A percentile compares a stretch with the other conserved stretches of the same genome.
These are phyloP conservation scores for Lonchura striata DNA, from an alignment of 2,113 vertebrate species.

Conservation along the genomic window DNA sequence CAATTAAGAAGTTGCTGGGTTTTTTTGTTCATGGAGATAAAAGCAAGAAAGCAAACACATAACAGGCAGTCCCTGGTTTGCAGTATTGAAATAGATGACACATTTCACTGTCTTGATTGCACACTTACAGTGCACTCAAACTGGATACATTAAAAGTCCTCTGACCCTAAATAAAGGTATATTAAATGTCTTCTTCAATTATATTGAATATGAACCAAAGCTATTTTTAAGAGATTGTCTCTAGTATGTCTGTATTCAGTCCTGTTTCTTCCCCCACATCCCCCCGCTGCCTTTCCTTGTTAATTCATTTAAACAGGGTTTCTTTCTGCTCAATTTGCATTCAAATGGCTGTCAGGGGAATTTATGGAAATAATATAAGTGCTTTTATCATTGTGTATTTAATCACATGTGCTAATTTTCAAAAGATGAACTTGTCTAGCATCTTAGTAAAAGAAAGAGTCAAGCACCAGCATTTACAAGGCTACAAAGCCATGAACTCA, in stretches of 20 bases:
- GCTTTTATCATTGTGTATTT: slow-evolving; percentile 61
- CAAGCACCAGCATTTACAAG: background rate
- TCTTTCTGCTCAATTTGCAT: slow-evolving; percentile 56
- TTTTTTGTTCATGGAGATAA: slow-evolving; percentile 37
- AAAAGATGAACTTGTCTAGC: slow-evolving; percentile 47
- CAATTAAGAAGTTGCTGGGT: background rate
- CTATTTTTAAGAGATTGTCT: slow-evolving; percentile 12
- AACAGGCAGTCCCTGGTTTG: background rate
- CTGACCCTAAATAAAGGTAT: background rate
- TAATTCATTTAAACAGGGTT: slow-evolving; percentile 55
- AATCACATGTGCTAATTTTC: slow-evolving; percentile 53
- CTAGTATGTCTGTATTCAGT: background rate
- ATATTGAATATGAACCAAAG: background rate
- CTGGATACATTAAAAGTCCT: background rate
- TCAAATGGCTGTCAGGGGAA: slow-evolving; percentile 53
- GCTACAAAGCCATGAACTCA: background rate
- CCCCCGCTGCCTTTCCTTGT: background rate
- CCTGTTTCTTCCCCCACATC: background rate
- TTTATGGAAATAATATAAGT: slow-evolving; percentile 69
- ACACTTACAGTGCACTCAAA: background rate
- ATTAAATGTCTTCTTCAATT: slow-evolving; percentile 10
- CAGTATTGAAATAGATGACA: background rate
- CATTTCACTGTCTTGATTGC: background rate
- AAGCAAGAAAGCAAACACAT: slow-evolving; percentile 12
- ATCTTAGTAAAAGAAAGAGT: slow-evolving; percentile 21